These are phyloP conservation scores for Zaprionus kolodkinae DNA, from an alignment of 1,140 invertebrate genomes.

Conservation along the genomic window DNA sequence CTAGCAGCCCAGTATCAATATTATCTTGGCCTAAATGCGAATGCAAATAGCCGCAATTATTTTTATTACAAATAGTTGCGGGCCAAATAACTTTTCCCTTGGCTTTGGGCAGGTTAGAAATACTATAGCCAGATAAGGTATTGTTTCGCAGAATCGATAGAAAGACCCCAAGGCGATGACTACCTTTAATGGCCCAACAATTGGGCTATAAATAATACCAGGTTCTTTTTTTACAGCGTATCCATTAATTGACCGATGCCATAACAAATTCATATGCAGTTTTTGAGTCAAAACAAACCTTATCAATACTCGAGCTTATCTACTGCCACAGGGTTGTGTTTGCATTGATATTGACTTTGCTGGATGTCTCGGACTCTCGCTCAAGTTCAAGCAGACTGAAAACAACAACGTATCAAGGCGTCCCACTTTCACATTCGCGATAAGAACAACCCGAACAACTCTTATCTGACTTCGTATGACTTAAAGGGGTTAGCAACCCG, in stretches of 20 bases:
- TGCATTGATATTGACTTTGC: constrained; percentile 11
- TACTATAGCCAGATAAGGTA: not conserved
- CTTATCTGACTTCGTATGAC: constrained; percentile 22
- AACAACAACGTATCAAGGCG: constrained; percentile 22
- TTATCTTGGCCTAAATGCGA: not conserved
- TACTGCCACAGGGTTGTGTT: constrained; percentile 1
- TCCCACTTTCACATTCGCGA: constrained; percentile 36
- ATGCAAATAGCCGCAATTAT: not conserved
- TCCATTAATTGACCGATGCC: constrained; percentile 16
- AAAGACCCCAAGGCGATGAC: not conserved
- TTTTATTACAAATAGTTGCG: not conserved
- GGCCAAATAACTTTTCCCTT: not conserved
- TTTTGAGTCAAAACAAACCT: constrained; percentile 5
- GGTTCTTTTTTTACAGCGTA: constrained; percentile 15
- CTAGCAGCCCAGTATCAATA: not conserved
- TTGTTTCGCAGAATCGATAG: constrained; percentile 9
- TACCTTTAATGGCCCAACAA: constrained; percentile 26
- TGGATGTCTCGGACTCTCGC: constrained; percentile 16
- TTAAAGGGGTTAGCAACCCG: constrained; percentile 36
- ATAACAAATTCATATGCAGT: constrained; percentile 35
- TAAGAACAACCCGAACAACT: constrained; percentile 10
- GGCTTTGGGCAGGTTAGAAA: not conserved
- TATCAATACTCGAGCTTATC: constrained; percentile 26
- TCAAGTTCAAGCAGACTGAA: constrained; percentile 25
- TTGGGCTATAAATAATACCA: constrained; percentile 23